Conservation (phyloP, 1,140 invertebrate species). For the Drosophila pseudoananassae region DNA sequence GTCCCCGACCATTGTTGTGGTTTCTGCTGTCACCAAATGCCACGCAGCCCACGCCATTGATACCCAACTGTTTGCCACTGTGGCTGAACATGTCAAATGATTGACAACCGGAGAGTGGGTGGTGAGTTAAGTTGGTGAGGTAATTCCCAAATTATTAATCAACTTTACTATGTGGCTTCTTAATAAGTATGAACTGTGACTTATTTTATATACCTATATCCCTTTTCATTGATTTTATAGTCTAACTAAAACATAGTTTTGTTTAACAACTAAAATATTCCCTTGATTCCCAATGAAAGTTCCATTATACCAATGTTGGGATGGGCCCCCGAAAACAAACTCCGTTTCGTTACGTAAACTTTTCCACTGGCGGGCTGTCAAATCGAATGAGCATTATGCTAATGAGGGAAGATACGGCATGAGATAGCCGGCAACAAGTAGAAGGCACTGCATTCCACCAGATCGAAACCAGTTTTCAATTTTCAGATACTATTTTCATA, state of each 20-base stretch:
- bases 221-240: too few relatives aligned
- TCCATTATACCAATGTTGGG: constrained; percentile 25
- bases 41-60: constrained; percentile 41
- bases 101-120: constrained; percentile 34
- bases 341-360: constrained; percentile 58
- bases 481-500: not conserved
- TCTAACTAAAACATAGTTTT: not conserved
- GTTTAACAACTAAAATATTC: constrained; percentile 10
- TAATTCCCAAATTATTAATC: constrained; percentile 33
- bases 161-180: not conserved
- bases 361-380: constrained; percentile 59
- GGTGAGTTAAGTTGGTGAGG: constrained; percentile 22
- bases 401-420: constrained; percentile 60
- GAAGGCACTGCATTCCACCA: constrained; percentile 29
- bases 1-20: constrained; percentile 1
- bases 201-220: too few relatives aligned
- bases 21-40: constrained; percentile 51
- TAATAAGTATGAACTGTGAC: too few relatives aligned
- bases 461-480: constrained; percentile 51
- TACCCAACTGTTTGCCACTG: constrained; percentile 21
- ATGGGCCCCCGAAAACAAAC: constrained; percentile 29
- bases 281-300: constrained; percentile 59
- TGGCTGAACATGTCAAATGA: constrained; percentile 50
- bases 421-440: constrained; percentile 53
- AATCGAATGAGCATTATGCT: constrained; percentile 73